Conservation (phyloP, 2,113 vertebrate species). For the Herpetotheres cachinnans region DNA sequence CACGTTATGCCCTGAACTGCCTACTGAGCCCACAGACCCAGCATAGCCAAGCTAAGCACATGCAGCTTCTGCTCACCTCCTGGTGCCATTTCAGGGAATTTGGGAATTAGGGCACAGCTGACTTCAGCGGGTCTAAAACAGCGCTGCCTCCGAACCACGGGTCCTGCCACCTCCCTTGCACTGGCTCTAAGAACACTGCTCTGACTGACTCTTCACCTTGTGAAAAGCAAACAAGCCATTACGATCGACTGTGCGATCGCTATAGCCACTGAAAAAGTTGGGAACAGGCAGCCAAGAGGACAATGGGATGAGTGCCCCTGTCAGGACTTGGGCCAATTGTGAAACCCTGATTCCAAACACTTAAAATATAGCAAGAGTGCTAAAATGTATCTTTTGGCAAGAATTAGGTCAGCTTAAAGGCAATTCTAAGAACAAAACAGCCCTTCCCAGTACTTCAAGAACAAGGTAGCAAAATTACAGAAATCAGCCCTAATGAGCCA, state of each 20-base stretch:
- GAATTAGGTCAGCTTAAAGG: not conserved
- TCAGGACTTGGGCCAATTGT: not conserved
- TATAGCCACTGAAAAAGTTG: not conserved
- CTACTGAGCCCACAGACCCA: not conserved
- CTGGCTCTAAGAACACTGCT: not conserved
- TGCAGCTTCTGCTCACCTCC: not conserved
- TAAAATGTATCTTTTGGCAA: constrained; percentile 22
- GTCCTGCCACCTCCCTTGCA: not conserved
- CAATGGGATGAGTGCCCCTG: not conserved
- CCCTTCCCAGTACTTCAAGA: not conserved
- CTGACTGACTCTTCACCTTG: rapidly evolving
- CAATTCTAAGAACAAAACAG: not conserved
- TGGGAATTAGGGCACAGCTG: not conserved
- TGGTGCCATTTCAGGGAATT: not conserved
- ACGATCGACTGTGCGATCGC: rapidly evolving
- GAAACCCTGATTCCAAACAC: not conserved
- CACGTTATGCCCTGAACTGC: not conserved
- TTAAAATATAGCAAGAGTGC: not conserved
- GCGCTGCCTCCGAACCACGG: not conserved
- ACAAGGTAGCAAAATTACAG: not conserved
- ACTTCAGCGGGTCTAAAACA: not conserved
- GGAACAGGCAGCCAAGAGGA: not conserved
- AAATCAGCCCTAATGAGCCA: not conserved
- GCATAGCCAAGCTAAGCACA: not conserved
- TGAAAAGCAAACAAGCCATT: not conserved